These are phyloP conservation scores for Scomber japonicus DNA, from an alignment of 2,113 vertebrate species.

Conservation along the genomic window DNA sequence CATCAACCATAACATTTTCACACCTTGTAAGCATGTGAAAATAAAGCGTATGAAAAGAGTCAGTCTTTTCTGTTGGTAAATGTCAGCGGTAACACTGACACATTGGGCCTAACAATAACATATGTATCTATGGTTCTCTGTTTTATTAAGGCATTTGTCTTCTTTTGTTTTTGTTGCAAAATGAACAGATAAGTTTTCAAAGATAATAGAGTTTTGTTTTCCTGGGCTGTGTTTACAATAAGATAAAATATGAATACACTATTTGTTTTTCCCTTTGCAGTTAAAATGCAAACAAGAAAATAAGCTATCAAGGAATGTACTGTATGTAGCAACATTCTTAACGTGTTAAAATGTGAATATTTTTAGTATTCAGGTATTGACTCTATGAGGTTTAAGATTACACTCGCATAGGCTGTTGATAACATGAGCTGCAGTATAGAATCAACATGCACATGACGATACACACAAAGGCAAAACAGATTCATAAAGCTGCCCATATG, in stretches of 20 bases:
- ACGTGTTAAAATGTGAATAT: neutral
- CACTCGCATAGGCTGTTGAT: constrained; percentile 16
- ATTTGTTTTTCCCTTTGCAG: neutral
- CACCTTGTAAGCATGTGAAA: neutral
- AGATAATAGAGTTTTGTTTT: neutral
- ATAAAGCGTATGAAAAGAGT: neutral
- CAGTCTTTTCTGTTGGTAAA: neutral
- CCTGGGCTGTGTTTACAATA: neutral
- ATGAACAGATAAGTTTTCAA: neutral
- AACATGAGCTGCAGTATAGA: neutral
- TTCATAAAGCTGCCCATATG: constrained; percentile 34
- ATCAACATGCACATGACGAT: neutral
- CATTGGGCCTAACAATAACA: neutral
- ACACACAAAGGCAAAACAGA: constrained; percentile 14
- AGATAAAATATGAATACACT: too few species aligned
- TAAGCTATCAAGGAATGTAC: too few species aligned
- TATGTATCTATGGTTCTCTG: too few species aligned
- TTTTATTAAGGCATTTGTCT: neutral
- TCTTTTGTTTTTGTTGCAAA: neutral
- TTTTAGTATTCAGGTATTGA: neutral
- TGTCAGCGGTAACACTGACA: neutral
- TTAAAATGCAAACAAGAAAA: too few species aligned
- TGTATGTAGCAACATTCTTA: neutral
- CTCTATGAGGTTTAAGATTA: constrained; percentile 6
- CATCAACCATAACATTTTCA: neutral